A percentile compares a stretch with the other conserved stretches of the same genome.
Conservation (phyloP, 2,888 invertebrate genomes). For the Prosopocoilus inquinatus region DNA sequence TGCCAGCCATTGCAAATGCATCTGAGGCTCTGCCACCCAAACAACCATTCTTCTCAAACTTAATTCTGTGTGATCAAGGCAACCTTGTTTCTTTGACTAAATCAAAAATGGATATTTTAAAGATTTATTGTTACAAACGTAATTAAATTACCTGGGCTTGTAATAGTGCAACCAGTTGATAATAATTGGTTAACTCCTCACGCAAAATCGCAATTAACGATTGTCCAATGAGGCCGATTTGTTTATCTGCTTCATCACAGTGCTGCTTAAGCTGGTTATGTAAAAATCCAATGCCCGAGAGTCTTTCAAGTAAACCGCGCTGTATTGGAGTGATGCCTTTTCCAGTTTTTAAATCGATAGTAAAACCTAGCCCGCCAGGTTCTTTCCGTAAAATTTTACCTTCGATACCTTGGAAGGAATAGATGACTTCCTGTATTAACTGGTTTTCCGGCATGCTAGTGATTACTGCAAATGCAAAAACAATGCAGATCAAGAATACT, state of each 20-base stretch:
- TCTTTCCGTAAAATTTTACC: conserved; percentile 71
- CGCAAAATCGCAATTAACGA: conserved; percentile 83
- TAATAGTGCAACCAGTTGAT: conserved; percentile 80
- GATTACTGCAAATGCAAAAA: conserved; percentile 15
- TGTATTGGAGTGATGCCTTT: conserved; percentile 56
- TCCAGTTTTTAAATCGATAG: conserved; percentile 57
- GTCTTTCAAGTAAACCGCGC: conserved; percentile 64
- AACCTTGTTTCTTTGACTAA: conserved; percentile 39
- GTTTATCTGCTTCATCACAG: conserved; percentile 69
- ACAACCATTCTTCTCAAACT: conserved; percentile 73
- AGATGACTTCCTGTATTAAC: conserved; percentile 75
- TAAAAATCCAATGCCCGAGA: conserved; percentile 78
- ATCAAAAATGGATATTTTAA: conserved; percentile 5
- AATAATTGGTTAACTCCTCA: conserved; percentile 84
- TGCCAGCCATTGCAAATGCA: conserved; percentile 77
- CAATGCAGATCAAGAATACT: not conserved
- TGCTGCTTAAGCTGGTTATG: conserved; percentile 80
- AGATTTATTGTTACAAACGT: not conserved
- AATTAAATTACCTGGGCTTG: conserved; percentile 72
- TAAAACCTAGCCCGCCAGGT: conserved; percentile 59
- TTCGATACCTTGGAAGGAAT: conserved; percentile 86
- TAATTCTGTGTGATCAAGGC: conserved; percentile 43
- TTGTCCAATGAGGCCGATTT: conserved; percentile 74
- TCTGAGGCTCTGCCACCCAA: conserved; percentile 81
- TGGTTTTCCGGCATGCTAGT: conserved; percentile 50